Conservation (phyloP, 23 tunicate genomes). For the Trididemnum nubilum region DNA sequence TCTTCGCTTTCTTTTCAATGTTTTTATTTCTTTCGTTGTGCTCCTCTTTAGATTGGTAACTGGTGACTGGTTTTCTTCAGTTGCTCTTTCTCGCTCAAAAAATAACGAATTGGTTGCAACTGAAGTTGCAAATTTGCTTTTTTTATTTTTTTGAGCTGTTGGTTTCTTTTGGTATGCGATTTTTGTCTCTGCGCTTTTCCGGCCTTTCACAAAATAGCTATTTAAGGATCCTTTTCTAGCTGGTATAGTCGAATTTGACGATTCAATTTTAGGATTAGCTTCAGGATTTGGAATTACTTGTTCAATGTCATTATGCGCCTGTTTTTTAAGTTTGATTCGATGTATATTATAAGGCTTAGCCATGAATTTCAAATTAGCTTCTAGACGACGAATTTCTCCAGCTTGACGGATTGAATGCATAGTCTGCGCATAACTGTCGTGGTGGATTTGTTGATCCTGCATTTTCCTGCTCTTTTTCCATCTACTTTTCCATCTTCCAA, state of each 20-base stretch:
- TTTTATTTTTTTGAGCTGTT: background rate
- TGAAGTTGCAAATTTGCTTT: background rate
- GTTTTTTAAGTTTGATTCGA: background rate
- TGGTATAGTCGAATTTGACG: too few relatives aligned
- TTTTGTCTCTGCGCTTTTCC: too few relatives aligned
- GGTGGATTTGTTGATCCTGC: background rate
- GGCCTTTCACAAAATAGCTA: too few relatives aligned
- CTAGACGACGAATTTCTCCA: slow-evolving; percentile 12
- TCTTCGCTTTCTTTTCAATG: background rate
- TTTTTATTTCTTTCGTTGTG: background rate
- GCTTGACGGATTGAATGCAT: slow-evolving; percentile 44
- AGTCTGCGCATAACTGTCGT: slow-evolving; percentile 25
- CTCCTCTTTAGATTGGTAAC: background rate
- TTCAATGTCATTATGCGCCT: background rate
- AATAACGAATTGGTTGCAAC: background rate
- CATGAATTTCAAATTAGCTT: slow-evolving; percentile 41
- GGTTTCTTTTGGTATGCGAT: too few relatives aligned
- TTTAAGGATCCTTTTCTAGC: too few relatives aligned
- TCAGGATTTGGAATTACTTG: background rate
- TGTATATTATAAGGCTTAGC: slow-evolving; percentile 41
- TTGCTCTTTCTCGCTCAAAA: background rate
- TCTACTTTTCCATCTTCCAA: too few relatives aligned
- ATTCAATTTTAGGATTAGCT: background rate
- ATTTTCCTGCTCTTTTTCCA: too few relatives aligned
- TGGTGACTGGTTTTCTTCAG: background rate